Base-by-base conservation (phyloP, 1,140 invertebrate genomes). In the Phthorimaea operculella region DNA sequence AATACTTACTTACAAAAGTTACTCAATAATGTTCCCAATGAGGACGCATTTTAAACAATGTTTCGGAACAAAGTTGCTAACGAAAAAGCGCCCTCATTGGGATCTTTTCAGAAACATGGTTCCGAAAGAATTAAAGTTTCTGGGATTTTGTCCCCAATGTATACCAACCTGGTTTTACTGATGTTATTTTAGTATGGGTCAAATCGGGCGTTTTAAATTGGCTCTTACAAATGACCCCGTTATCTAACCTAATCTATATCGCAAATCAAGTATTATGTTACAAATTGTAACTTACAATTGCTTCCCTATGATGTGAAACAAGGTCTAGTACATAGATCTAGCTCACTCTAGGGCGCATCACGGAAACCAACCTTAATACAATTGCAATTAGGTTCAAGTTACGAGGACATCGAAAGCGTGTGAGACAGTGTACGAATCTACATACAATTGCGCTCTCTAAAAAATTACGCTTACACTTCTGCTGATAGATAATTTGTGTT, bases 271-370 rank as follows among this genome's bases (percentile, higher is more conserved):
- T 76, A 68, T 78, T 55, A 51, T 51, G 58, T 83, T 72, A 73
- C n/a, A n/a, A n/a, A n/a, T n/a, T n/a, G n/a, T n/a, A n/a, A n/a
- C n/a, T n/a, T n/a, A n/a, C 72, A 55, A 59, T 55, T 50, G 21
- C 9, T 70, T 59, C 72, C 74, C 72, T 72, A 64, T 72, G 49
- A 62, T 55, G 64, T 83, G 77, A 70, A 78, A 74, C 79, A 77
- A 73, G 75, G 75, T 83, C 80, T 82, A 64, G 60, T 62, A 56
- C 53, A 76, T 78, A 85, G 82, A 85, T 70, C 79, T 57, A 78
- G 80, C 69, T 71, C 80, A 85, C 74, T 55, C 65, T 69, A 70
- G 61, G 62, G 60, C 52, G 68, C 67, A 51, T 59, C 54, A 66
- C 57, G 54, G 58, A 66, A 65, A 61, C 58, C 55, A 52, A 64